Evolutionary conservation across 2,888 invertebrate species (phyloP).

Genomic region (Tetrapedia diversipes): DNA sequence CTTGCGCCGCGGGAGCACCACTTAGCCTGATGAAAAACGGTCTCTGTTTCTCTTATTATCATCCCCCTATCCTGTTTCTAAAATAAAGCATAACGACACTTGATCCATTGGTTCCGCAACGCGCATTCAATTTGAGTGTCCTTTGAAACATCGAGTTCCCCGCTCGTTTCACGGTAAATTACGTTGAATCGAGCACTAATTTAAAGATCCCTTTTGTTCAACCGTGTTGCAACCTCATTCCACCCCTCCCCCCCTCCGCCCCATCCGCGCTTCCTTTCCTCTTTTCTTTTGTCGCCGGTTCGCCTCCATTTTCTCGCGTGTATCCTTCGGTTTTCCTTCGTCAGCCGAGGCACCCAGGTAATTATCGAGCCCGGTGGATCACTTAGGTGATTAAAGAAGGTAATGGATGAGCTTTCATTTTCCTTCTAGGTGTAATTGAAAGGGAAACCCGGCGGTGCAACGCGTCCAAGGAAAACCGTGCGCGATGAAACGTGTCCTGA

Average conservation of each 20-base stretch:
- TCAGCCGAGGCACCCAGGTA: slow-evolving; percentile 19
- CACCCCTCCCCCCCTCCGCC: neutral
- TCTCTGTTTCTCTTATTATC: neutral
- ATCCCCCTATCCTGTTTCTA: neutral
- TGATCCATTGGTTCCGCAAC: slow-evolving; percentile 3
- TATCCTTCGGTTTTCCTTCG: neutral
- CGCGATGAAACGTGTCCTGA: neutral
- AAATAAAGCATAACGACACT: neutral
- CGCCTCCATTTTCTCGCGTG: neutral
- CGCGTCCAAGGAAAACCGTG: neutral
- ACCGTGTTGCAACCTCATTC: slow-evolving; percentile 2
- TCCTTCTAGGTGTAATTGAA: slow-evolving; percentile 15
- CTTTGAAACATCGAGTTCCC: neutral
- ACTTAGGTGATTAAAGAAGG: slow-evolving; percentile 59
- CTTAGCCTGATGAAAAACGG: slow-evolving; percentile 32
- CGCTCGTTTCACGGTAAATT: slow-evolving; percentile 26
- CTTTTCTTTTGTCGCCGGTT: slow-evolving; percentile 6
- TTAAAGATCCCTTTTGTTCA: slow-evolving; percentile 16
- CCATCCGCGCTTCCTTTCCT: too few species aligned
- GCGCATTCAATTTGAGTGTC: slow-evolving; percentile 1
- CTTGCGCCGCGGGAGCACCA: slow-evolving; percentile 8
- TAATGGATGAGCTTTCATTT: slow-evolving; percentile 41
- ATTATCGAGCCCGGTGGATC: slow-evolving; percentile 54
- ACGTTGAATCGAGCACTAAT: slow-evolving; percentile 36
- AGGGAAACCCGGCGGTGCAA: slow-evolving; percentile 13